Evolutionary conservation across 1,140 invertebrate genomes (phyloP), one percentile per base, ranked within the genome.

Genomic region (Drosophila biarmipes): DNA sequence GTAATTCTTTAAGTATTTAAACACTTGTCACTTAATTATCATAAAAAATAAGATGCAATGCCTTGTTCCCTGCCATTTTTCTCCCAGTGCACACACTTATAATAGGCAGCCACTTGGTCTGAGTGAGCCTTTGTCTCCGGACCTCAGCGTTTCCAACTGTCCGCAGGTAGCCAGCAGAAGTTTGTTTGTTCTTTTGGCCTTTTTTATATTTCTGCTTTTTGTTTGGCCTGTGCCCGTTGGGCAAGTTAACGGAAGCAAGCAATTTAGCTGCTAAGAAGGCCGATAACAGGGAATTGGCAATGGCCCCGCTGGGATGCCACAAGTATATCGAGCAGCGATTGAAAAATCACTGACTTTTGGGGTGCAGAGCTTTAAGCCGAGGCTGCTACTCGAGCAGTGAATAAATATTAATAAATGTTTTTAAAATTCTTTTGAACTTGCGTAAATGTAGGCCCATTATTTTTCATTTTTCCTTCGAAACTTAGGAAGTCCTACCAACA

Each of bases 181-280:
- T 75, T 69, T 68, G 63, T 76, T 76, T 75, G 51, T 46, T 48
- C 46, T 68, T 49, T 51, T 40, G 14, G 14, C 46, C 40, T 48
- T 61, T 58, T 42, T 42, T 42, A 17, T 42, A 6, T 19, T 42
- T 42, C 4, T 42, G 17, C 19, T 42, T 40, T 40, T 17, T 7
- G 4, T 19, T 46, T 34, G 37, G 45, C 21, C 35, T 12, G 40
- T 49, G 63, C 78, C 84, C 84, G 15, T 37, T 69, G 84, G 79
- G 63, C 72, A 87, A 89, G 84, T 87, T 80, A 87, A 84, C 84
- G 84, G 84, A 87, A 87, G 84, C 79, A 58, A 75, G 84, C 84
- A 87, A 87, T 87, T 87, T 87, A 87, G 84, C 76, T 82, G 80
- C 84, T 87, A 82, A 89, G 87, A 87, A 89, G 84, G 75, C 84